Evolutionary conservation across 2,888 invertebrate genomes (phyloP), one percentile per base, ranked within the genome.

Genomic region (Andricus curvator): DNA sequence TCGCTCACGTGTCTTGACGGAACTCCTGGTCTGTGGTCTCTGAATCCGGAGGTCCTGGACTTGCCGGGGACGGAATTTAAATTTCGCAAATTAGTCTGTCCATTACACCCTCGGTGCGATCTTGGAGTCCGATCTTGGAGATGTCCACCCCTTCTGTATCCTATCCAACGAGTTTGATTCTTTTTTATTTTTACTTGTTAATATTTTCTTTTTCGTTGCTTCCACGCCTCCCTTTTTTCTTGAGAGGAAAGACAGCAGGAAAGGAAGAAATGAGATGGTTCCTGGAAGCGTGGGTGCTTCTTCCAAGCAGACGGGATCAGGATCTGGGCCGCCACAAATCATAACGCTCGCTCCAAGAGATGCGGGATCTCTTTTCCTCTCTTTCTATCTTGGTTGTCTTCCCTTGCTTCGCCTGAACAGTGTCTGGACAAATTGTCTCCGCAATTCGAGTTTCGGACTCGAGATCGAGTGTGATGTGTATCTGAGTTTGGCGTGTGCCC

Each of bases 41-140:
- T 74, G 65, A 62, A 76, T 67, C 44, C 56, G 79, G 74, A 64
- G 78, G 83, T 82, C 76, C 84, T 85, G 78, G 78, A 83, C 82
- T 80, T 79, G 86, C 88, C 87, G 87, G 88, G 89, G 88, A 88
- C 88, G 91, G 92, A 92, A 92, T 92, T 92, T 92, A 91, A 92
- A 92, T 92, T 91, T 92, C 91, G 88, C 91, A 91, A 92, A 92
- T 92, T 92, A 92, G 92, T 91, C 89, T 88, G 90, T 90, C 91
- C 90, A 92, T 92, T 92, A 92, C 92, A 92, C 89, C 88, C 90
- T 86, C 86, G 88, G 87, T 86, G 86, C 86, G 89, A 91, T 91
- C 91, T 86, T 84, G 80, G 81, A 85, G 86, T 87, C 85, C 88
- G 88, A 90, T 91, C 90, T 81, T 80, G 9, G 5, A 25, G 62